Conservation (phyloP, 2,113 vertebrate species). For the Morone chrysops region DNA sequence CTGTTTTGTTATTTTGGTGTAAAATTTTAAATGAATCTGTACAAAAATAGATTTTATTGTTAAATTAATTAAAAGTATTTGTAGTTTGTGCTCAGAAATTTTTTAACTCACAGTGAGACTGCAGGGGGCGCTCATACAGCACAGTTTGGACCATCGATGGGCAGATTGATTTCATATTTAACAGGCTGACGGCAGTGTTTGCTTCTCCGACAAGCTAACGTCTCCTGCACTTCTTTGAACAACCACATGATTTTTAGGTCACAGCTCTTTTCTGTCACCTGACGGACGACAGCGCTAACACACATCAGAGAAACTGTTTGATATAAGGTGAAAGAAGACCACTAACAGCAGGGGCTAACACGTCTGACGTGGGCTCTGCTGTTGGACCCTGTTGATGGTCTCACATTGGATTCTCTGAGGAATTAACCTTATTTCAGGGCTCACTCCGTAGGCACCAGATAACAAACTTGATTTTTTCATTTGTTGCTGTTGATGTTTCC, state of each 20-base stretch:
- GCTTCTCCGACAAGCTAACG: background rate
- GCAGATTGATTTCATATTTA: background rate
- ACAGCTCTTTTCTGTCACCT: too few relatives aligned
- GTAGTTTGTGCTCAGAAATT: constrained; percentile 2
- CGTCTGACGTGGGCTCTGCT: too few relatives aligned
- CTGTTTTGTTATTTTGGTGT: constrained; percentile 4
- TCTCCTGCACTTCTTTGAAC: too few relatives aligned
- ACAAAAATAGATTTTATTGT: constrained; percentile 34
- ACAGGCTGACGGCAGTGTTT: background rate
- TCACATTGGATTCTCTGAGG: too few relatives aligned
- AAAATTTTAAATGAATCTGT: constrained; percentile 28
- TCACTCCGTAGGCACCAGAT: background rate
- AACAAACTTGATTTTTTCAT: background rate
- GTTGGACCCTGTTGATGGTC: too few relatives aligned
- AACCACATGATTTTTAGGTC: too few relatives aligned
- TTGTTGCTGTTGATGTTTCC: background rate
- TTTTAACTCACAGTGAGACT: background rate
- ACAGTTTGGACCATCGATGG: background rate
- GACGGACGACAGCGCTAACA: too few relatives aligned
- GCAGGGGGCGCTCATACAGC: background rate
- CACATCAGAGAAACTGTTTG: too few relatives aligned
- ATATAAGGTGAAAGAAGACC: too few relatives aligned
- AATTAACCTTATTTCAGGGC: too few relatives aligned
- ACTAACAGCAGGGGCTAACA: too few relatives aligned
- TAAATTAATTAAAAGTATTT: constrained; percentile 25